Evolutionary conservation across 2,797 vertebrate genomes (phyloP).

Genomic region (Microchirus variegatus): DNA sequence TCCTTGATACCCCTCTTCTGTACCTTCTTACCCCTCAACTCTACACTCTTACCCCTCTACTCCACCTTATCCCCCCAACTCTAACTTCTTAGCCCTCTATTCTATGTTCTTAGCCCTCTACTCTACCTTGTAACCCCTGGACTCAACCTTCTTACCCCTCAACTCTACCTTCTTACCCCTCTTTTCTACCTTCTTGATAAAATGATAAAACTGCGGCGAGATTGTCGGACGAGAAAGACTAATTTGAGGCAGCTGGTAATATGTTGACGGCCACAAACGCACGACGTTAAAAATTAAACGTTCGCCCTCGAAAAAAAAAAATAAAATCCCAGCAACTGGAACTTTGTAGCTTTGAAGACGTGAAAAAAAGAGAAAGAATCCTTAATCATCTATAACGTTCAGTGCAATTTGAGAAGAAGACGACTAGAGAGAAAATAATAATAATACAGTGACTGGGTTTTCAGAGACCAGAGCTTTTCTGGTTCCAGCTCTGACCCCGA

Average conservation of each 20-base stretch:
- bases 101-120: too few relatives aligned
- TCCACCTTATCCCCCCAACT: too few relatives aligned
- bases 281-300: conserved; percentile 46
- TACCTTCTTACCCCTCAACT: too few relatives aligned
- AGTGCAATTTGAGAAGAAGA: conserved; percentile 60
- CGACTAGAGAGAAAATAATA: conserved; percentile 40
- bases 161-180: too few relatives aligned
- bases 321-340: conserved; percentile 50
- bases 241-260: conserved; percentile 19
- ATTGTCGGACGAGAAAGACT: too few relatives aligned
- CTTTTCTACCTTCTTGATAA: too few relatives aligned
- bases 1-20: too few relatives aligned
- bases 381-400: conserved; percentile 64
- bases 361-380: conserved; percentile 49
- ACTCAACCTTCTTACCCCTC: too few relatives aligned
- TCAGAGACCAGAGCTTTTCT: conserved; percentile 36
- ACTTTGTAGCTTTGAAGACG: conserved; percentile 61
- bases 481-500: conserved; percentile 77
- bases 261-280: conserved; percentile 46
- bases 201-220: too few relatives aligned
- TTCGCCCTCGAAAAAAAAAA: conserved; percentile 50
- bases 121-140: too few relatives aligned
- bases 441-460: conserved; percentile 41
- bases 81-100: too few relatives aligned
- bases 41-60: too few relatives aligned